These are phyloP conservation scores for Chalcis sispes DNA, from an alignment of 2,888 invertebrate genomes.

Conservation along the genomic window DNA sequence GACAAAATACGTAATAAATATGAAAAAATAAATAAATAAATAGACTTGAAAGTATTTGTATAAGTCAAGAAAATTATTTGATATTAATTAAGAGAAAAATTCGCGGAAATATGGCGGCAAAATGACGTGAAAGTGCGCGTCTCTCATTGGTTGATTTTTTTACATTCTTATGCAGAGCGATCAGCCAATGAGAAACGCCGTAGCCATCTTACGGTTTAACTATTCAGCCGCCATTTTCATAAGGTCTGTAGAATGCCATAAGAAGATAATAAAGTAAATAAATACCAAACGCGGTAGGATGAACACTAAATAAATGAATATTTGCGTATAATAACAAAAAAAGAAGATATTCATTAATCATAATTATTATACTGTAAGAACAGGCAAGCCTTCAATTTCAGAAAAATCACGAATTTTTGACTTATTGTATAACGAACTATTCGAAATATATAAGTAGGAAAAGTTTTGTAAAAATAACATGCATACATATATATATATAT, in stretches of 20 bases:
- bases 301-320: background rate
- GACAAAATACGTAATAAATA: too few species aligned
- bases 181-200: too few species aligned
- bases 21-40: background rate
- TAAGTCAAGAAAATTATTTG: constrained; percentile 22
- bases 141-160: too few species aligned
- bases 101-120: too few species aligned
- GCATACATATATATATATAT: constrained; percentile 35
- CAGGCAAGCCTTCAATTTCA: constrained; percentile 40
- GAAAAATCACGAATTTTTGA: constrained; percentile 29
- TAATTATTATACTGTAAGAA: constrained; percentile 5
- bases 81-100: background rate
- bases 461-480: constrained; percentile 42
- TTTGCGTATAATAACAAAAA: background rate
- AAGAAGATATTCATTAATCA: constrained; percentile 17
- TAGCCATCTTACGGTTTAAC: too few species aligned
- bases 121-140: too few species aligned
- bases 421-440: constrained; percentile 22
- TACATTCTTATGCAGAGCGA: too few species aligned
- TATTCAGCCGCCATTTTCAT: too few species aligned
- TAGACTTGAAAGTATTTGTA: constrained; percentile 52
- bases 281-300: background rate
- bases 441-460: constrained; percentile 16
- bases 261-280: too few species aligned
- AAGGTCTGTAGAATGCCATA: too few species aligned